Conservation (phyloP, 1,140 invertebrate species). For the Pogonognathellus flavescens region DNA sequence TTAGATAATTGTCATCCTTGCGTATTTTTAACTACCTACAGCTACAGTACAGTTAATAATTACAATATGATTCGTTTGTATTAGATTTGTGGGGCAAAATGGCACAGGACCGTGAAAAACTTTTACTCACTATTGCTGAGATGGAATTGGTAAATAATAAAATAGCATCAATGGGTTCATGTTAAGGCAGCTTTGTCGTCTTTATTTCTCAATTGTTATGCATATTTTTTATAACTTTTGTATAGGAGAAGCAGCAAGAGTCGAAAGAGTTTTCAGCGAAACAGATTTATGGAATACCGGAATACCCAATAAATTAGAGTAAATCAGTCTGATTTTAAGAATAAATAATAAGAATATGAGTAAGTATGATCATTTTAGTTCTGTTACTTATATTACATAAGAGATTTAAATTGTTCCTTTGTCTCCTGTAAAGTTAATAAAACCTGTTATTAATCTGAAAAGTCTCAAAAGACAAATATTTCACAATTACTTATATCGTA, state of each 20-base stretch:
- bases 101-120: conserved; percentile 10
- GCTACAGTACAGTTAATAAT: background rate
- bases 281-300: background rate
- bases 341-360: no score
- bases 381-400: no score
- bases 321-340: no score
- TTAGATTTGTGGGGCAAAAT: conserved; percentile 22
- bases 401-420: no score
- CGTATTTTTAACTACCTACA: background rate
- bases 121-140: conserved; percentile 13
- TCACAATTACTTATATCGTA: no score
- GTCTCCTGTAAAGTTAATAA: no score
- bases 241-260: background rate
- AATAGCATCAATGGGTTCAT: background rate
- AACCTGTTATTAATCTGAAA: no score
- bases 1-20: background rate
- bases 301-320: background rate
- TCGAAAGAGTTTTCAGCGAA: background rate
- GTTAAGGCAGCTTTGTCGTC: background rate
- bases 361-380: no score
- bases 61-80: background rate
- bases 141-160: conserved; percentile 23
- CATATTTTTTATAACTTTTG: background rate
- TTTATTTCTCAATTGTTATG: background rate
- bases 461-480: no score